These are phyloP conservation scores for Rhea americana DNA, from an alignment of 2,113 vertebrate species.

Conservation along the genomic window DNA sequence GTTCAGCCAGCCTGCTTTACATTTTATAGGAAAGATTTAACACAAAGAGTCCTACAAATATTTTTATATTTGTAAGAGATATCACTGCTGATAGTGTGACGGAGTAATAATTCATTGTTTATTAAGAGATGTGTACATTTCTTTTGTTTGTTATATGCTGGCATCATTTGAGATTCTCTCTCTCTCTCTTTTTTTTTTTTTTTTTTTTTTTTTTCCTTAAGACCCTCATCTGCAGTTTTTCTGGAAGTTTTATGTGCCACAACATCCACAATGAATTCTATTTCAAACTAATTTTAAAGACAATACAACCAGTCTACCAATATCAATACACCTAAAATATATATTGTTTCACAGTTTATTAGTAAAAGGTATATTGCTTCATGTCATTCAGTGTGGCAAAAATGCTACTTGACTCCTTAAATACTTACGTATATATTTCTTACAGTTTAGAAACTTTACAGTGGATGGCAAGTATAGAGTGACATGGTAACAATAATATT, in stretches of 20 bases:
- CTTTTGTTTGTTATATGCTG: neutral
- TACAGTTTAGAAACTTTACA: neutral
- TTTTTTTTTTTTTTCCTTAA: neutral
- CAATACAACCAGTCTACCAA: neutral
- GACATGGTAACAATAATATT: constrained; percentile 6
- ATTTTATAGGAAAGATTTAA: neutral
- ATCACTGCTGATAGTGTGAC: neutral
- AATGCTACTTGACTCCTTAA: neutral
- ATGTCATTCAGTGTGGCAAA: neutral
- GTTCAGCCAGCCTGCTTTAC: neutral
- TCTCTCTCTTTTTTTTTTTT: neutral
- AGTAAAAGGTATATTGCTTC: neutral
- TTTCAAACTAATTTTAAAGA: neutral
- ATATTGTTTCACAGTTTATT: neutral
- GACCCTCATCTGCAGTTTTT: neutral
- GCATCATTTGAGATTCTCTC: neutral
- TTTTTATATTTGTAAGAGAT: neutral
- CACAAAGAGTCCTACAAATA: neutral
- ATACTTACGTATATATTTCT: neutral
- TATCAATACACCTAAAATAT: neutral
- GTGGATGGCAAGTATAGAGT: neutral
- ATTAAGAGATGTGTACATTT: neutral
- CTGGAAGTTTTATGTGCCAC: neutral
- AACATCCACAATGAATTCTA: neutral
- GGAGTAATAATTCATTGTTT: neutral